Conservation (phyloP, 2,888 invertebrate species). For the Trilocha varians region DNA sequence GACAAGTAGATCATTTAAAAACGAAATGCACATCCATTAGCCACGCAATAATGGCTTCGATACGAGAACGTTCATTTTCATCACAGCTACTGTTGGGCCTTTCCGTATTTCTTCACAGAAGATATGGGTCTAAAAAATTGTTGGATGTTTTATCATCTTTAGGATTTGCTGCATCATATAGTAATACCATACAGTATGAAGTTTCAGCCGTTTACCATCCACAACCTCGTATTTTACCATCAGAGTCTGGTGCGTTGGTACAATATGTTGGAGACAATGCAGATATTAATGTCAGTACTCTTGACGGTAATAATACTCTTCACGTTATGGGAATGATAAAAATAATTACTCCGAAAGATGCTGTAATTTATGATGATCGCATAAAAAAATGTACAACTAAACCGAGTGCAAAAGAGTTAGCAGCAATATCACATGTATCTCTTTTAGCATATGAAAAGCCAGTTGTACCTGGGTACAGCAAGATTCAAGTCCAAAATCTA, state of each 20-base stretch:
- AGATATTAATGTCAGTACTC: constrained; percentile 11
- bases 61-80: constrained; percentile 11
- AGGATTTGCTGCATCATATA: constrained; percentile 31
- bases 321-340: constrained; percentile 13
- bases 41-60: constrained; percentile 28
- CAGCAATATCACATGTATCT: constrained; percentile 20
- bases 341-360: constrained; percentile 18
- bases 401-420: constrained; percentile 14
- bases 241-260: constrained; percentile 25
- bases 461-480: constrained; percentile 19
- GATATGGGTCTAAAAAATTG: constrained; percentile 30
- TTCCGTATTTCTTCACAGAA: constrained; percentile 23
- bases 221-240: constrained; percentile 27
- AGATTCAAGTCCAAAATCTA: constrained; percentile 20
- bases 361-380: constrained; percentile 15
- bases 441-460: constrained; percentile 18
- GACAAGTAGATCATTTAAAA: constrained; percentile 22
- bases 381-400: constrained; percentile 26
- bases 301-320: constrained; percentile 9
- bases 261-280: constrained; percentile 25
- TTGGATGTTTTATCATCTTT: constrained; percentile 28
- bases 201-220: constrained; percentile 27
- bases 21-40: constrained; percentile 31
- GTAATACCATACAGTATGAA: constrained; percentile 22
- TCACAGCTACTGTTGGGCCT: constrained; percentile 19